Evolutionary conservation across 2,113 vertebrate genomes (phyloP), one percentile per base, ranked within the genome.

Genomic region (Entelurus aequoreus): DNA sequence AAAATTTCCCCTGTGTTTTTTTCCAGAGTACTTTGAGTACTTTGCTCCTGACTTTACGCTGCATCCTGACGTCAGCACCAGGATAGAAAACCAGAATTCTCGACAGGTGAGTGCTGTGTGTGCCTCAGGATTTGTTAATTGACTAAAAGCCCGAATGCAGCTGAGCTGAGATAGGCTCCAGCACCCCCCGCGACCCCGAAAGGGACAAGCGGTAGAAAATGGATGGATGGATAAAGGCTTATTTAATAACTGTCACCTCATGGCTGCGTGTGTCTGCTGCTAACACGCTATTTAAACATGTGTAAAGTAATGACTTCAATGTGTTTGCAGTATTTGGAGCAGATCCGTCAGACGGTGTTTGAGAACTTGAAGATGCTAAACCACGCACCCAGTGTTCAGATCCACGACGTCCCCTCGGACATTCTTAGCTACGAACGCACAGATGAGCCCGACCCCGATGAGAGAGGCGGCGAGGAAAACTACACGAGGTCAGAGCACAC

Each of bases 351-450:
- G 85, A 98, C 95, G 0, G 96, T 99, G 71, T 99, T 95, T 76
- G 97, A 99, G 84, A 99, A 97, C 79, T 72, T 99, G 87, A 99
- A 99, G 82, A 99, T 99, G 97, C 63, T 99, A 80, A 99, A 99
- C 86, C 97, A 99, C 0, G 97, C 97, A 0, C 97, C 97, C 49
- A 98, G 95, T 0, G 97, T 99, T 60, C 97, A 99, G 90, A 99
- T 99, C 86, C 97, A 99, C 0, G 97, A 99, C 2, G 94, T 99
- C 0, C 97, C 96, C 2, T 96, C 95, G 0, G 97, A 99, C 79
- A 76, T 99, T 74, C 90, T 99, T 74, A 97, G 90, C 75, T 99
- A 96, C 3, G 97, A 99, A 64, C 94, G 97, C 68, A 90, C 90
- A 0, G 97, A 99, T 1, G 97, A 99, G 65, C 91, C 92, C 0